Evolutionary conservation across 2,113 vertebrate genomes (phyloP), one percentile per base, ranked within the genome.

Genomic region (Rhinichthys klamathensis): DNA sequence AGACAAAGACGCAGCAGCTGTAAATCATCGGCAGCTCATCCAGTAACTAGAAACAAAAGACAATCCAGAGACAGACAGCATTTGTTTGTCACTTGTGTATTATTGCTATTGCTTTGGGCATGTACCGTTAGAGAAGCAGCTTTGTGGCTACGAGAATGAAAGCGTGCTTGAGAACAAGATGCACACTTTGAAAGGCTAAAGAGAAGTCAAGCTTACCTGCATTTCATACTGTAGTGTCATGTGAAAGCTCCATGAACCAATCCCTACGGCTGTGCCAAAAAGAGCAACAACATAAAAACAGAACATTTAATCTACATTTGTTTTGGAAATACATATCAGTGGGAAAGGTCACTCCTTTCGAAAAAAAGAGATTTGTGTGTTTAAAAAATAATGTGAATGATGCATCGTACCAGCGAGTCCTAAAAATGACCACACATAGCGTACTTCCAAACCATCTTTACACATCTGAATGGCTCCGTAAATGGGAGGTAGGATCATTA

Each of bases 21-120:
- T 99, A 99, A 92, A 99, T 99, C 98, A 99, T 99, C 58, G 98
- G 98, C 90, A 99, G 93, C 89, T 99, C 98, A 83, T 99, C 98
- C 94, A 99, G 93, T 58, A 99, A 93, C 98, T 99, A 88, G 44
- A 93, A 93, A 92, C 89, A 89, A 85, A 44, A 85, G 69, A 82
- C 4, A 70, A 51, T 12, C 9, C 77, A 80, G 77, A 3, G 61
- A n/a, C 15, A 15, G 9, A 54, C 7, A 65, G 8, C 35, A 32
- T 32, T 21, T 69, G 30, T 77, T 15, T 49, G 35, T 41, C n/a
- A 49, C 27, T 27, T 56, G 9, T 61, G 35, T 35, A 32, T 23
- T 44, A 72, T 23, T 25, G 25, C 30, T 41, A 18, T 54, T 25
- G 30, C 56, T 54, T 27, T 83, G 11, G 32, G 32, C 51, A 21